A percentile compares a stretch with the other conserved stretches of the same genome.
phyloP scores from a whole-genome alignment of 2,113 vertebrate species.

The Actenoides lindsayi region DNA sequence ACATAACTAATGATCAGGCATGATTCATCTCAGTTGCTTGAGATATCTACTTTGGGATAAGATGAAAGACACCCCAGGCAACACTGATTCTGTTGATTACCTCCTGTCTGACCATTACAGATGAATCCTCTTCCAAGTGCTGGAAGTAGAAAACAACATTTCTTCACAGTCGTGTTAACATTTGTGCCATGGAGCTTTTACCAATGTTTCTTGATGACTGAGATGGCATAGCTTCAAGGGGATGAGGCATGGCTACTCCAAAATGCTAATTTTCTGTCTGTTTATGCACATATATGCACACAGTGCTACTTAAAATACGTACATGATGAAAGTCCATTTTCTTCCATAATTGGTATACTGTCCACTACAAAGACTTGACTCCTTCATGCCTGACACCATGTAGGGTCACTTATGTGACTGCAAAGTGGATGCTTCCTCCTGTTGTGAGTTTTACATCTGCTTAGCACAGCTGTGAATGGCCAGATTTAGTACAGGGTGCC shows the following conservation, averaged over 20 bases:
- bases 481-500: not conserved
- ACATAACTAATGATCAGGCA: not conserved
- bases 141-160: not conserved
- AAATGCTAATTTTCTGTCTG: not conserved
- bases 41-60: not conserved
- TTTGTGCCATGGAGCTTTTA: not conserved
- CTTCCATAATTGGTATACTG: not conserved
- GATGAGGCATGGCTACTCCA: not conserved
- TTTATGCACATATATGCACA: not conserved
- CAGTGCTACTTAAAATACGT: not conserved
- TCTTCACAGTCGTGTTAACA: not conserved
- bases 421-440: not conserved
- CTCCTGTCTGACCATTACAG: not conserved
- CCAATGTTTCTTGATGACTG: not conserved
- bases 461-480: not conserved
- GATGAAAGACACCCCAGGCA: not conserved
- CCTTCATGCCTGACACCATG: not conserved
- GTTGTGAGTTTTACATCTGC: not conserved
- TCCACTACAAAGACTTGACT: not conserved
- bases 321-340: not conserved
- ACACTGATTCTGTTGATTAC: not conserved
- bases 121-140: not conserved
- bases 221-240: not conserved
- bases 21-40: conserved; percentile 10
- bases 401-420: not conserved